Evolutionary conservation across 2,888 invertebrate species (phyloP).

Genomic region (Mesorhabditis belari): DNA sequence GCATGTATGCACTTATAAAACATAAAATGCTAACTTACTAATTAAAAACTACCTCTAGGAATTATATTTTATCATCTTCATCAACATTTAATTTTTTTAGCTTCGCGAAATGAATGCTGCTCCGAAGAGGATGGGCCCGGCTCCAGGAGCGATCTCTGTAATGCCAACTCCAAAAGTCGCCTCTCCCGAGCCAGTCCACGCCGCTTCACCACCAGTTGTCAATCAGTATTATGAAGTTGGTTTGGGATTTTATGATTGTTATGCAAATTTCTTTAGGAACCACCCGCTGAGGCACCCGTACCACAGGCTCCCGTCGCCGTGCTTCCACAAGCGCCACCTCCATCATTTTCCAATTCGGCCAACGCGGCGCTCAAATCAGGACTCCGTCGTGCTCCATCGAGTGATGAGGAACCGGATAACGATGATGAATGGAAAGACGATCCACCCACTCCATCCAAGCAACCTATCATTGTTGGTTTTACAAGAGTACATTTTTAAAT

Average conservation of each 20-base stretch:
- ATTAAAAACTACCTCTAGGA: too few relatives aligned
- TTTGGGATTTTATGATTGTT: neutral
- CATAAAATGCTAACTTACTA: too few relatives aligned
- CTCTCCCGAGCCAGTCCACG: neutral
- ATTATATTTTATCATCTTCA: too few relatives aligned
- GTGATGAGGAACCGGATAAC: slow-evolving; percentile 16
- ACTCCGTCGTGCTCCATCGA: slow-evolving; percentile 10
- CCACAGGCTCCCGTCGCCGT: slow-evolving; percentile 16
- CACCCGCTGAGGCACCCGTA: slow-evolving; percentile 3
- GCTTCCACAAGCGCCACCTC: slow-evolving; percentile 1
- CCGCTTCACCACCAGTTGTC: neutral
- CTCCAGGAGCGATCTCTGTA: slow-evolving; percentile 17
- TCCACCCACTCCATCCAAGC: neutral
- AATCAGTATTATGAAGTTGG: slow-evolving; percentile 1
- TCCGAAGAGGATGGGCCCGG: slow-evolving; percentile 6
- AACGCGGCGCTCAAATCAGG: neutral
- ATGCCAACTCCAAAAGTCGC: slow-evolving; percentile 10
- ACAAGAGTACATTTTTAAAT: too few relatives aligned
- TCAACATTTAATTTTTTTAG: too few relatives aligned
- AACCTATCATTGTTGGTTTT: neutral
- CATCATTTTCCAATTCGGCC: neutral
- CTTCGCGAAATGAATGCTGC: neutral
- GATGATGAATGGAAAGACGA: slow-evolving; percentile 23
- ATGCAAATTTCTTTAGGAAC: neutral
- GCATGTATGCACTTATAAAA: too few relatives aligned